Percentiles rank a stretch among this genome's conserved stretches.
Conservation (phyloP, 2,888 invertebrate genomes). For the Chymomyza fuscimana region DNA sequence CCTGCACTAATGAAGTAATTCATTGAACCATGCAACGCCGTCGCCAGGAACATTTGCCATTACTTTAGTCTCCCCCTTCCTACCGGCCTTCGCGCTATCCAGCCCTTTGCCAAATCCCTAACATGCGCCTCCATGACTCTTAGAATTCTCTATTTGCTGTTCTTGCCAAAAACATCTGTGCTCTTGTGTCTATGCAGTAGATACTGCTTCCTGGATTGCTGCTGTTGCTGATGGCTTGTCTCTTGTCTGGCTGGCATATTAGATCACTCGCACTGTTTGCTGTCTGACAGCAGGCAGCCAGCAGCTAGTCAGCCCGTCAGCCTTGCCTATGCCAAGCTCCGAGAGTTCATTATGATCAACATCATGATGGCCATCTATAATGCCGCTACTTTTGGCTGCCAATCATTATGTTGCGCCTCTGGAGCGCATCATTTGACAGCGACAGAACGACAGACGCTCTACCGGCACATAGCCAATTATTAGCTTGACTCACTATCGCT, state of each 20-base stretch:
- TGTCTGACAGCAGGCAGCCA: slow-evolving; percentile 12
- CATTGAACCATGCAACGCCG: slow-evolving; percentile 74
- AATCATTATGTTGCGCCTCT: slow-evolving; percentile 3
- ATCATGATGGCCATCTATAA: slow-evolving; percentile 4
- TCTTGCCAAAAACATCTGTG: slow-evolving; percentile 58
- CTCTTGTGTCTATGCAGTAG: background rate
- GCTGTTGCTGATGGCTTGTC: background rate
- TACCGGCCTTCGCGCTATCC: slow-evolving; percentile 7
- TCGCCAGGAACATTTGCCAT: slow-evolving; percentile 46
- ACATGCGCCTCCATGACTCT: slow-evolving; percentile 15
- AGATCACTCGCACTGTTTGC: slow-evolving; percentile 54
- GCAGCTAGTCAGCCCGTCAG: slow-evolving; percentile 10
- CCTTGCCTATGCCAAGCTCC: slow-evolving; percentile 5
- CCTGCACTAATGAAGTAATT: slow-evolving; percentile 76
- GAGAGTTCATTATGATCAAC: background rate
- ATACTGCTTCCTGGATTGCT: slow-evolving; percentile 63
- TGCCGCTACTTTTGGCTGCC: slow-evolving; percentile 6
- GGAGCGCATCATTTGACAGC: background rate
- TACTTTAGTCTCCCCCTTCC: slow-evolving; percentile 56
- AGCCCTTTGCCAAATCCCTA: slow-evolving; percentile 29
- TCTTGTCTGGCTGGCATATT: slow-evolving; percentile 47
- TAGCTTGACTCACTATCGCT: slow-evolving; percentile 20
- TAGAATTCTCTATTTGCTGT: slow-evolving; percentile 28
- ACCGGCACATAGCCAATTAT: slow-evolving; percentile 13
- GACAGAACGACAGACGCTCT: background rate